Evolutionary conservation across 1,140 invertebrate genomes (phyloP), one percentile per base, ranked within the genome.

Genomic region (Pinna nobilis): DNA sequence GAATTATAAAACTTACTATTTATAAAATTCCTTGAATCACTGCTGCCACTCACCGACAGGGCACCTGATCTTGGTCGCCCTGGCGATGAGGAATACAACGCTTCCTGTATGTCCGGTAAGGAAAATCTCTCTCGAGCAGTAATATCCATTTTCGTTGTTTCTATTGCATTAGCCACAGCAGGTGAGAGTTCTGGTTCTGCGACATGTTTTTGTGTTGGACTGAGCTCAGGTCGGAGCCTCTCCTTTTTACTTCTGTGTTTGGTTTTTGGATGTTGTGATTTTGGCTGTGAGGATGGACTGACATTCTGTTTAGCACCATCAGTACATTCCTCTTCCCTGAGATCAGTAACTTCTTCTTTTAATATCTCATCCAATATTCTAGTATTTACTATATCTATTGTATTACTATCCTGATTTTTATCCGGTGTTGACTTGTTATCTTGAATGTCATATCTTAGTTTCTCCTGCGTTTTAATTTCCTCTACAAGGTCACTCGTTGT

Each of bases 121-220:
- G 37, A 28, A 23, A 63, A 44, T 9, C 59, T 41, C 20, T 44
- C 23, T 18, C 23, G 6, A 20, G 55, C 23, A 6, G 55, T 53
- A 15, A 47, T 50, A 32, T 76, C 61, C 44, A 59, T 53, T 44
- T 60, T 51, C 15, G 61, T 41, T 5, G 67, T 78, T 32, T 71
- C 67, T 30, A 78, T 68, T 11, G 67, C 39, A 23, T 69, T 68
- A 25, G 80, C 82, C 0, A 79, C 73, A 51, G 75, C 80, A 23
- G 67, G 20, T 18, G 82, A 81, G 7, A 83, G 50, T 35, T 74
- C 76, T 6, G 82, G 71, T 28, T 64, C 60, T 2, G 65, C 57
- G 13, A 73, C 44, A n/a, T 53, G 47, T 28, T 64, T 53, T 50
- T 80, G 70, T 18, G 47, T 41, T 7, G 75, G 69, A 74, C 61